Conservation (phyloP, 2,113 vertebrate genomes). For the Desmodus rotundus region DNA sequence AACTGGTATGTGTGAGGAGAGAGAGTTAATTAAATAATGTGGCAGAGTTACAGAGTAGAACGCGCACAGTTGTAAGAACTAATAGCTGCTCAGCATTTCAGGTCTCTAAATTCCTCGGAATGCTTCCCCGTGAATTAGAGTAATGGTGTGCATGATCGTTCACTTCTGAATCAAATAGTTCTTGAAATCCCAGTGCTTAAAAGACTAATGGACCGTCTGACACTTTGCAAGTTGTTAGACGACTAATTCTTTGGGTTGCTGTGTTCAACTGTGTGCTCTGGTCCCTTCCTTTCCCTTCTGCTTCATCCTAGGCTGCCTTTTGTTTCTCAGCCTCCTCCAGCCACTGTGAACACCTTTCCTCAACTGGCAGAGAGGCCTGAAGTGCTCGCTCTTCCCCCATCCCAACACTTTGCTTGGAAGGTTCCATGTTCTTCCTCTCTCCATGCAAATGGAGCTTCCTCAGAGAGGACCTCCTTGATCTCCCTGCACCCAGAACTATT, state of each 20-base stretch:
- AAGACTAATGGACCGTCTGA: not conserved
- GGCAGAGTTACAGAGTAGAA: not conserved
- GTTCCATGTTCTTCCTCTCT: not conserved
- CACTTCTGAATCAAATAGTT: not conserved
- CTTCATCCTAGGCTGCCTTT: accelerated
- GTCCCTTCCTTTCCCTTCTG: not conserved
- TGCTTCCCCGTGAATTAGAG: not conserved
- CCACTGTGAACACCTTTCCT: not conserved
- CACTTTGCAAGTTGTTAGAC: not conserved
- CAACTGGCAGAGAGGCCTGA: not conserved
- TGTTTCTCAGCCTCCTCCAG: not conserved
- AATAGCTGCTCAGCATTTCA: not conserved
- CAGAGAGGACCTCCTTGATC: not conserved
- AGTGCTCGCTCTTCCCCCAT: not conserved
- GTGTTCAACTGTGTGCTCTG: not conserved
- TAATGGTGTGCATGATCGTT: not conserved
- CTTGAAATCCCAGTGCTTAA: not conserved
- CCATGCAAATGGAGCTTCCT: not conserved
- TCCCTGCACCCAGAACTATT: not conserved
- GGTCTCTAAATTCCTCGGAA: not conserved
- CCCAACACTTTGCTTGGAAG: not conserved
- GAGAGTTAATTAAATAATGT: not conserved
- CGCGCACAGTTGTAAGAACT: not conserved
- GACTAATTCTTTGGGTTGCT: not conserved
- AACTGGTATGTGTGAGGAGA: not conserved